Base-by-base conservation (phyloP, 2,888 invertebrate genomes). In the Sceliomorpha sp. region DNA sequence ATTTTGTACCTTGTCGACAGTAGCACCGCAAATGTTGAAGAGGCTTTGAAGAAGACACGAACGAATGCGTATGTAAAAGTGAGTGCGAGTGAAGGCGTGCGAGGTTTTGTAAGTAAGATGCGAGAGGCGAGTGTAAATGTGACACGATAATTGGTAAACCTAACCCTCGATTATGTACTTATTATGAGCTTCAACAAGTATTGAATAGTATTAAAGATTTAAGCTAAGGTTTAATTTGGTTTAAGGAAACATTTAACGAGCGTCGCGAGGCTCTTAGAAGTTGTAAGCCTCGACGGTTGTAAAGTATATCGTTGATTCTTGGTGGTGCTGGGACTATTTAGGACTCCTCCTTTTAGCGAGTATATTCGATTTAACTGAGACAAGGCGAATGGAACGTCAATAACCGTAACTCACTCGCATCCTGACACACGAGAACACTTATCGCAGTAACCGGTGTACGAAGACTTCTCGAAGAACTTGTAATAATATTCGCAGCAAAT, bases 121-220 rank as follows among this genome's bases (percentile, higher is more conserved):
- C 26, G 50, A 12, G 17, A 50, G 14, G 44, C 15, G 58, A 74
- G 55, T 60, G 32, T 34, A 81, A 80, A 76, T 58, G 72, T 78
- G 74, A 81, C 56, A 76, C 72, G 79, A 79, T 79, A 80, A 80
- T 75, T 76, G 74, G 70, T 81, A 81, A 56, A 78, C 66, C 75
- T 80, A 80, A 81, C 80, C 81, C 72, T 84, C 73, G 78, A 86
- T 76, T 83, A 82, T 86, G 84, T 86, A 86, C 84, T 85, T 85
- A 85, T 84, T 86, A 85, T 81, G 86, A 87, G 86, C 86, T 86
- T 87, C 80, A 80, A 85, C 77, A 85, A 84, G 84, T 87, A 87
- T 85, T 85, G 83, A 81, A 81, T 86, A 86, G 84, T 86, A 85
- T 85, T 85, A 84, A 59, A 53, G 64, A 75, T 66, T 13, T 79